These are phyloP conservation scores for Irena cyanogastra DNA, from an alignment of 2,113 vertebrate species.

Conservation along the genomic window DNA sequence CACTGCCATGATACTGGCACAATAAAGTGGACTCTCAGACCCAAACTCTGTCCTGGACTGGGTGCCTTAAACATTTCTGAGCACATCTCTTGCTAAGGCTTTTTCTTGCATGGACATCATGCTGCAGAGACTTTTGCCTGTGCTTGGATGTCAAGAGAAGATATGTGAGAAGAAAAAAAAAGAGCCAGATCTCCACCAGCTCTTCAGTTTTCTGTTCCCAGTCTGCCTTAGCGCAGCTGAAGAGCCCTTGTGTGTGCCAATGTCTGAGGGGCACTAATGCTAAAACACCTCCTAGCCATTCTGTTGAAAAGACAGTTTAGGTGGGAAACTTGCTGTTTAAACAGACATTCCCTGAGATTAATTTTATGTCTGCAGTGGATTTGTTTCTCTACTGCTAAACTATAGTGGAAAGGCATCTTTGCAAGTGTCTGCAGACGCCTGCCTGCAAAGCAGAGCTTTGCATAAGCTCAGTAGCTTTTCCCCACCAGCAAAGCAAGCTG, in stretches of 20 bases:
- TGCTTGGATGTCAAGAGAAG: not conserved
- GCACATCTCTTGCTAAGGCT: not conserved
- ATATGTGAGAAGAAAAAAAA: not conserved
- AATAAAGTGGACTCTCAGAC: not conserved
- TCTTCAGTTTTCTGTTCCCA: not conserved
- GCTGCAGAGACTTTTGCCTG: not conserved
- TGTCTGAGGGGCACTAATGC: not conserved
- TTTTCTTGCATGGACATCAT: not conserved
- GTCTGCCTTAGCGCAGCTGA: not conserved
- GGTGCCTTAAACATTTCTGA: not conserved
- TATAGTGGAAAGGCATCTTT: not conserved
- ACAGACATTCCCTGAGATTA: not conserved
- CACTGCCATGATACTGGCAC: not conserved
- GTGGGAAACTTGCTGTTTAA: not conserved
- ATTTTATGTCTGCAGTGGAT: not conserved
- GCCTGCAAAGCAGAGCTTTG: slow-evolving; percentile 19
- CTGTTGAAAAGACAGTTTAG: not conserved
- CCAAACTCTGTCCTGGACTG: not conserved
- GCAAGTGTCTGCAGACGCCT: not conserved
- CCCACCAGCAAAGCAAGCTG: not conserved
- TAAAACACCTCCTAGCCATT: not conserved
- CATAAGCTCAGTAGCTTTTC: not conserved
- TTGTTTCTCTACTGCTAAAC: not conserved
- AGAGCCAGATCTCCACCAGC: not conserved
- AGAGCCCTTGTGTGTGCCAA: not conserved